These are phyloP conservation scores for Periphyllus acericola DNA, from an alignment of 2,888 invertebrate species.

Conservation along the genomic window DNA sequence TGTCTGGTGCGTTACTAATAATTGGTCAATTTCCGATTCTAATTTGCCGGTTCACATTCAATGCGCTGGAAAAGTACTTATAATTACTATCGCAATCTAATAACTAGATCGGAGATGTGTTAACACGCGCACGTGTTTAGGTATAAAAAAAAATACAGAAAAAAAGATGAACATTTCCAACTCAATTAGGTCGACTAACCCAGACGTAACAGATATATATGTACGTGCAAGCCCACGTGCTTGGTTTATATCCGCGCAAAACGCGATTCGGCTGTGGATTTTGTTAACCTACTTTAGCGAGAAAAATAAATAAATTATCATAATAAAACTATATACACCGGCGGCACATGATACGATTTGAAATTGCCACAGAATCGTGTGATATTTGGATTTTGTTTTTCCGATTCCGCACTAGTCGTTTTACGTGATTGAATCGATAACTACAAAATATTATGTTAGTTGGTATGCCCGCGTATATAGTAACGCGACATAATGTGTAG, in stretches of 20 bases:
- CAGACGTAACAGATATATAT: not conserved
- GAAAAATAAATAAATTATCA: conserved; percentile 6
- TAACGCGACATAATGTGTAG: not conserved
- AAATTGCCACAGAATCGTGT: not conserved
- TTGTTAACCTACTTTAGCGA: not conserved
- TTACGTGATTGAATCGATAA: not conserved
- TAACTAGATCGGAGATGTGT: not conserved
- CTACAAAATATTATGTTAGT: too few relatives aligned
- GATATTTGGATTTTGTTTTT: not conserved
- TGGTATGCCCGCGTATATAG: too few relatives aligned
- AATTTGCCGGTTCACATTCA: conserved; percentile 1
- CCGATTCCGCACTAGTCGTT: not conserved
- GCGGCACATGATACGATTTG: not conserved
- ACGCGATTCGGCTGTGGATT: not conserved
- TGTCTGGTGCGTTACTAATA: not conserved
- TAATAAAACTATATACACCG: not conserved
- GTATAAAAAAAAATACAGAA: not conserved
- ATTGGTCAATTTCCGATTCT: not conserved
- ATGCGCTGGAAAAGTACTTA: not conserved
- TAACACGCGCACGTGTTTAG: not conserved
- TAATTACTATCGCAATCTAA: not conserved
- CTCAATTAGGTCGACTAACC: not conserved
- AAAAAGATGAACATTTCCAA: not conserved
- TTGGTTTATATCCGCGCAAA: not conserved
- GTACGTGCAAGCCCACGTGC: not conserved